These are phyloP conservation scores for Polylopha cassiicola DNA, from an alignment of 2,888 invertebrate genomes.

Conservation along the genomic window DNA sequence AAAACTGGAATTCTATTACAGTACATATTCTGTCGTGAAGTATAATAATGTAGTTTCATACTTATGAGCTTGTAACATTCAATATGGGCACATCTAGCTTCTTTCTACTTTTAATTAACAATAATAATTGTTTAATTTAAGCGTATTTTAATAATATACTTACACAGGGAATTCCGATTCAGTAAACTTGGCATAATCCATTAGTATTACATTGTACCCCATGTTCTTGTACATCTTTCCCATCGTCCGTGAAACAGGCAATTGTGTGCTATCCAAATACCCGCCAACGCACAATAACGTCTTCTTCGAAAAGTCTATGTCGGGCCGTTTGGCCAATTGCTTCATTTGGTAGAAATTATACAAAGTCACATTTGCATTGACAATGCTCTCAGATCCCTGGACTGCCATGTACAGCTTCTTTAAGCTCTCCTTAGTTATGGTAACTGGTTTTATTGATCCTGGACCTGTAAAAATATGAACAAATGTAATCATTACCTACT, in stretches of 20 bases:
- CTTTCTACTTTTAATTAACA: slow-evolving; percentile 45
- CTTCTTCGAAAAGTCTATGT: slow-evolving; percentile 14
- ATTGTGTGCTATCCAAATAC: slow-evolving; percentile 16
- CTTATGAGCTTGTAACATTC: no score
- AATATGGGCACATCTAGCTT: no score
- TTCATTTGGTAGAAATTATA: slow-evolving; percentile 16
- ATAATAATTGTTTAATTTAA: no score
- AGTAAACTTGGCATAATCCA: slow-evolving; percentile 18
- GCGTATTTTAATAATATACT: slow-evolving; percentile 14
- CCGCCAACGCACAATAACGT: slow-evolving; percentile 21
- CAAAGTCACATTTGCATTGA: slow-evolving; percentile 2
- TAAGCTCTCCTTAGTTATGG: slow-evolving; percentile 4
- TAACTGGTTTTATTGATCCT: slow-evolving; percentile 7
- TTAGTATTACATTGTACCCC: slow-evolving; percentile 22
- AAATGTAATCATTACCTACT: no score
- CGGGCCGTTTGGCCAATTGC: slow-evolving; percentile 13
- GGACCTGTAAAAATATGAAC: no score
- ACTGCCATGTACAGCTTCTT: slow-evolving; percentile 4
- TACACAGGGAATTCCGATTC: slow-evolving; percentile 19
- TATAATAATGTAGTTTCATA: no score
- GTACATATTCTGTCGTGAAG: no score
- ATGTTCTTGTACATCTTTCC: slow-evolving; percentile 14
- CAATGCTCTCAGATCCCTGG: slow-evolving; percentile 4
- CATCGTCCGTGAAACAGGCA: slow-evolving; percentile 8
- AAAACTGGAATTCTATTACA: no score